Percentiles rank a stretch among this genome's conserved stretches.
phyloP scores from a whole-genome alignment of 2,113 vertebrate genomes.

The Cyanistes caeruleus region DNA sequence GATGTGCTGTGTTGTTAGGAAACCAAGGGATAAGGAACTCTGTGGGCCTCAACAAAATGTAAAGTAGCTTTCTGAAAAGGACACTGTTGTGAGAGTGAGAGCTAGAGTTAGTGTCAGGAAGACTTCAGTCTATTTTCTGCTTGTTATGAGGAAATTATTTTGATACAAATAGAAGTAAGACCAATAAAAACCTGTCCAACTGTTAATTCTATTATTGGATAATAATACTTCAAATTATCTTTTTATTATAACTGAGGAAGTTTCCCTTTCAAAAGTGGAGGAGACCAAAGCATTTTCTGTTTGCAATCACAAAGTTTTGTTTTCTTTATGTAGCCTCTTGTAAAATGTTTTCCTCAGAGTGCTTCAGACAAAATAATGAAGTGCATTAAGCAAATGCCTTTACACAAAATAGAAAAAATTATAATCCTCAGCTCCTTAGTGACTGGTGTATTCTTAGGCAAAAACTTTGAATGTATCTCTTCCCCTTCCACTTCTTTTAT shows the following conservation, averaged over 20 bases:
- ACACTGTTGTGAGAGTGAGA: background rate
- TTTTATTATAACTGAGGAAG: background rate
- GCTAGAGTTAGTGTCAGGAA: background rate
- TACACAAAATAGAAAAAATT: background rate
- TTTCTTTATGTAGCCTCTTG: background rate
- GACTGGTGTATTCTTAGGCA: background rate
- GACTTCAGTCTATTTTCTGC: background rate
- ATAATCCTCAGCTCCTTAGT: background rate
- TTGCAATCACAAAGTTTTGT: background rate
- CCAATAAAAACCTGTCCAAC: background rate
- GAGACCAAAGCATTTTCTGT: background rate
- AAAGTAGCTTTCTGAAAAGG: background rate
- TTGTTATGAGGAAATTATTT: background rate
- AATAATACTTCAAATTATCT: background rate
- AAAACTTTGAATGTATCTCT: background rate
- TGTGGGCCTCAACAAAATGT: background rate
- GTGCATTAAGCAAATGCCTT: background rate
- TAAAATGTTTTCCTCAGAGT: background rate
- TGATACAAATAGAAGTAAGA: background rate
- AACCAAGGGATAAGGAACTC: background rate
- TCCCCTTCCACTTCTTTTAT: background rate
- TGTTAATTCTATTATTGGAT: background rate
- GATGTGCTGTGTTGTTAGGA: background rate
- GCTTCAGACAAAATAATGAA: background rate
- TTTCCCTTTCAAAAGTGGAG: background rate